Base-by-base conservation (phyloP, 2,797 vertebrate species). In the Falco concolor region DNA sequence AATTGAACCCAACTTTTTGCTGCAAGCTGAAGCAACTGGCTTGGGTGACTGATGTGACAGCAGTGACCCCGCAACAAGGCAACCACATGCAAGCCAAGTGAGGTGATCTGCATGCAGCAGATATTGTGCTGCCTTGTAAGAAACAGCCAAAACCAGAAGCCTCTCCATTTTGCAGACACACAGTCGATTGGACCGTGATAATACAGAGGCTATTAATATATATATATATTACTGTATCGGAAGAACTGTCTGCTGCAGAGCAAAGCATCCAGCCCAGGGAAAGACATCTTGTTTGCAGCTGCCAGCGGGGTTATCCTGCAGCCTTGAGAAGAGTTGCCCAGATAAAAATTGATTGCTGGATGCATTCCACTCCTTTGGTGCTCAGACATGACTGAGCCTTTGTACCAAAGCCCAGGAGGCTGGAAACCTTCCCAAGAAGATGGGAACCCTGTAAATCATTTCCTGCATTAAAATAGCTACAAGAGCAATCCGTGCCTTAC, bases 371-470 rank as follows among this genome's bases (percentile, higher is more conserved):
- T 80, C 77, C 94, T 95, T 97, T 91, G 86, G 95, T 18, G 68
- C 75, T 97, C 93, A 95, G 92, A 96, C 87, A 79, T 96, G 93
- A 93, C 94, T 44, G 24, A 93, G 95, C 77, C 95, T 96, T 97
- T 97, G 95, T 96, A 96, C 76, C 95, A 93, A 97, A 97, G 95
- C 88, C 82, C 91, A 53, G 90, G 70, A 96, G 94, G 91, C 75
- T 97, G 96, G 96, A 96, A 93, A 89, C 56, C 68, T 96, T 96
- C 93, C 90, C 20, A 34, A 89, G 94, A 76, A 93, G 96, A 93
- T 64, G 92, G 79, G 95, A 97, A 42, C 61, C 68, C 85, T 97
- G 87, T 94, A 90, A 96, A 86, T 94, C 8, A 97, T 97, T 97
- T 97, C 96, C 96, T 95, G 89, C 27, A 10, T 82, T 92, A 78